These are phyloP conservation scores for Trogon melanurus DNA, from an alignment of 2,113 vertebrate genomes.

Conservation along the genomic window DNA sequence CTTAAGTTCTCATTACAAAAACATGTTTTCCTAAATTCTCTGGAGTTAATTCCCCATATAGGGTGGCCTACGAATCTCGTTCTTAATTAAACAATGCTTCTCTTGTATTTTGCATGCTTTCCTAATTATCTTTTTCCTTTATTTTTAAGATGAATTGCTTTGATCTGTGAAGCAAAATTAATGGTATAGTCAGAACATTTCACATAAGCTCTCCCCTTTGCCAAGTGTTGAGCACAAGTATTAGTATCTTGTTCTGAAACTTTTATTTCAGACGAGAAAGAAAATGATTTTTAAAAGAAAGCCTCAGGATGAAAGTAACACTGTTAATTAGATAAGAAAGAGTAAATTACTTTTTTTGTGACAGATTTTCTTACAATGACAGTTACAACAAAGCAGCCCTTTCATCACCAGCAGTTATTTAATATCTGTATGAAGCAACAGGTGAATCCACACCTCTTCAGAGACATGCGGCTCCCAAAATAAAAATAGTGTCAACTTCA, in stretches of 20 bases:
- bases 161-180: constrained; percentile 36
- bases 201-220: background rate
- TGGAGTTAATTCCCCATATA: constrained; percentile 22
- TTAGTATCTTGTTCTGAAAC: background rate
- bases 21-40: constrained; percentile 31
- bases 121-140: constrained; percentile 10
- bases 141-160: background rate
- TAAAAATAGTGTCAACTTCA: background rate
- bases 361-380: background rate
- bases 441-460: background rate
- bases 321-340: background rate
- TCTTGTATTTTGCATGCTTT: constrained; percentile 30
- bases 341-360: background rate
- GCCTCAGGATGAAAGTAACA: background rate
- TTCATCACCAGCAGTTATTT: background rate
- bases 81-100: constrained; percentile 58
- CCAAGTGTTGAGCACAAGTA: background rate
- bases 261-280: background rate
- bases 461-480: background rate
- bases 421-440: background rate
- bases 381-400: background rate
- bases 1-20: constrained; percentile 42
- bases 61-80: background rate
- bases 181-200: constrained; percentile 8
- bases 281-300: background rate